Base-by-base conservation (phyloP, 1,140 invertebrate genomes). In the Leptinotarsa defecta region DNA sequence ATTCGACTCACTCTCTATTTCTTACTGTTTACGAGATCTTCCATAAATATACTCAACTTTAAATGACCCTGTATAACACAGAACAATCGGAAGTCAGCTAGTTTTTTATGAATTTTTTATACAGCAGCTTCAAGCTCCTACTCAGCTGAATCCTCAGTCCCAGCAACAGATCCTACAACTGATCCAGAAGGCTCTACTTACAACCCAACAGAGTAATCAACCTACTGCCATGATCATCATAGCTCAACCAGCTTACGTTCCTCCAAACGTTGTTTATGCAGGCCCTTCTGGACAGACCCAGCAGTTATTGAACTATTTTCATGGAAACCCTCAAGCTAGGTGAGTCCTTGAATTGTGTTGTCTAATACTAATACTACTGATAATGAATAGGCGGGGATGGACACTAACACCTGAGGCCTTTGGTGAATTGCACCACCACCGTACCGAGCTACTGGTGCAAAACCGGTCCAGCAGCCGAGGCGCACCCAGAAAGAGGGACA, bases 301-400 rank as follows among this genome's bases (percentile, higher is more conserved):
- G 68, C 81, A 81, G 68, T 64, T 84, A 15, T n/a, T 84, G 13
- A 77, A 81, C 48, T 82, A 82, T 69, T 82, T 83, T 71, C 78
- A 82, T n/a, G 71, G 70, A 20, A 79, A 77, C 72, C 77, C 77
- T 17, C 77, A 77, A 68, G 82, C 79, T 4, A 75, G 76, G 74
- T 79, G 78, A 76, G 74, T 70, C 13, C 71, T 48, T 22, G 13
- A 67, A 22, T 20, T 22, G 24, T 67, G 4, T 20, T 17, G 2
- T 62, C 20, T 20, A 62, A 62, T 62, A 62, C 61, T 62, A 43
- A 0, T 43, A 11, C 6, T 62, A 17, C 15, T 17, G 8, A 0
- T 11, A 43, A 11, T 43, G 8, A 43, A 11, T 43, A 43, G 3
- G 8, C 8, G 2, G 8, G 11, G 34, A 43, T 43, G 34, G 0